Evolutionary conservation across 2,113 vertebrate species (phyloP).

Genomic region (Henicopernis longicauda): DNA sequence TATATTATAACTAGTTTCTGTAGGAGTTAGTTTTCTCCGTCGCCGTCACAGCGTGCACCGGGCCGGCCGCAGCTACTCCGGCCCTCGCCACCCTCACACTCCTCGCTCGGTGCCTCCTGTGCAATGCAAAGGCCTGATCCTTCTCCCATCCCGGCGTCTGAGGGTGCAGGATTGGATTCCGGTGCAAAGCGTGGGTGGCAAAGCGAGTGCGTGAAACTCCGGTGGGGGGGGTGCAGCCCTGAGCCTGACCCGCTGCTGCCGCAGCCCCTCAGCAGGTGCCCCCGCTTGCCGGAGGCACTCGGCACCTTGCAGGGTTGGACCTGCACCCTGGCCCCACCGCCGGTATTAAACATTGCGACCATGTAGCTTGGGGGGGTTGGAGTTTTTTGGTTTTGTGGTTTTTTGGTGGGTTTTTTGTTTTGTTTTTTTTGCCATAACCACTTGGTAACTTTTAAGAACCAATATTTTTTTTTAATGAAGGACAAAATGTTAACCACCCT

Average conservation of each 20-base stretch:
- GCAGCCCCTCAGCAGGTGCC: background rate
- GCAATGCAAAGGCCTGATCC: background rate
- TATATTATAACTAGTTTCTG: constrained; percentile 22
- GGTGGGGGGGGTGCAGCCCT: background rate
- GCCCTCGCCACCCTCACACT: background rate
- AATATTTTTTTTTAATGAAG: constrained; percentile 40
- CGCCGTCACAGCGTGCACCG: background rate
- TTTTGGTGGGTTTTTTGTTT: background rate
- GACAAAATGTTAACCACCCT: constrained; percentile 2
- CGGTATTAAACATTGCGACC: background rate
- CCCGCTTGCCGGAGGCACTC: background rate
- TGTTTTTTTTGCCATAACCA: constrained; percentile 9
- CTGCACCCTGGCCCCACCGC: background rate
- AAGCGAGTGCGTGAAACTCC: accelerated
- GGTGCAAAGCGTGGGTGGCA: background rate
- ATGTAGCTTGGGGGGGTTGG: background rate
- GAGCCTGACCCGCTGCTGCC: background rate
- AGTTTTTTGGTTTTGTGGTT: background rate
- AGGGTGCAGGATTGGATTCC: background rate
- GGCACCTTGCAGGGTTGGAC: constrained; percentile 5
- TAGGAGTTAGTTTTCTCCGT: constrained; percentile 47
- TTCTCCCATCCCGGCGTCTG: accelerated
- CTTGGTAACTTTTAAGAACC: constrained; percentile 41
- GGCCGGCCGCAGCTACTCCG: background rate
- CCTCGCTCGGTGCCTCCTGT: background rate